phyloP scores from a whole-genome alignment of 2,113 vertebrate species.

The Loxodonta africana region DNA sequence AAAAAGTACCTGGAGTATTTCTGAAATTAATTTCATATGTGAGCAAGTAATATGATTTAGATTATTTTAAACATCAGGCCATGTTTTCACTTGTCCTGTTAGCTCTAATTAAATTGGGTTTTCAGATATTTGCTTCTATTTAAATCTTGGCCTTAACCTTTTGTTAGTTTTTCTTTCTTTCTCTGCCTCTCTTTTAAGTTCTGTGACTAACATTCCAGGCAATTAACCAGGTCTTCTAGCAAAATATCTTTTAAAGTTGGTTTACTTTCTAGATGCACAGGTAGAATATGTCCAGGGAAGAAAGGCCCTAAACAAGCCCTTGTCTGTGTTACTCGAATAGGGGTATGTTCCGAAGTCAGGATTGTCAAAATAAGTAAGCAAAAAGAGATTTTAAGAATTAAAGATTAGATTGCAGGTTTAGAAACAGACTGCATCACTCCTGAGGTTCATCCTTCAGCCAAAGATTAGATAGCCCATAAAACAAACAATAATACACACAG shows the following conservation, averaged over 20 bases:
- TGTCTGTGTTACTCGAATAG: neutral
- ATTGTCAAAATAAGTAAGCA: constrained; percentile 31
- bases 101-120: neutral
- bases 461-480: too few species aligned
- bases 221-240: neutral
- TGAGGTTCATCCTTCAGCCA: too few species aligned
- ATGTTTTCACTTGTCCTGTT: constrained; percentile 31
- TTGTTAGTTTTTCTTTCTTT: constrained; percentile 16
- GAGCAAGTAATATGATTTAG: constrained; percentile 30
- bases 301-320: neutral
- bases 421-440: neutral
- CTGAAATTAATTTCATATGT: constrained; percentile 60
- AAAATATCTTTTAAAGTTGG: constrained; percentile 29
- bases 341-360: constrained; percentile 14
- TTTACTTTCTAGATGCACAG: neutral
- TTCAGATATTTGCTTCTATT: constrained; percentile 33
- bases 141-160: constrained; percentile 45
- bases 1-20: constrained; percentile 33
- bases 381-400: constrained; percentile 32
- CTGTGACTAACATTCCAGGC: constrained; percentile 22
- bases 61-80: constrained; percentile 47
- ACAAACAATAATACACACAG: too few species aligned
- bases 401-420: neutral
- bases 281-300: neutral
- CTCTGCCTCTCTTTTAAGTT: constrained; percentile 9